Base-by-base conservation (phyloP, 2,797 vertebrate genomes). In the Molothrus aeneus region DNA sequence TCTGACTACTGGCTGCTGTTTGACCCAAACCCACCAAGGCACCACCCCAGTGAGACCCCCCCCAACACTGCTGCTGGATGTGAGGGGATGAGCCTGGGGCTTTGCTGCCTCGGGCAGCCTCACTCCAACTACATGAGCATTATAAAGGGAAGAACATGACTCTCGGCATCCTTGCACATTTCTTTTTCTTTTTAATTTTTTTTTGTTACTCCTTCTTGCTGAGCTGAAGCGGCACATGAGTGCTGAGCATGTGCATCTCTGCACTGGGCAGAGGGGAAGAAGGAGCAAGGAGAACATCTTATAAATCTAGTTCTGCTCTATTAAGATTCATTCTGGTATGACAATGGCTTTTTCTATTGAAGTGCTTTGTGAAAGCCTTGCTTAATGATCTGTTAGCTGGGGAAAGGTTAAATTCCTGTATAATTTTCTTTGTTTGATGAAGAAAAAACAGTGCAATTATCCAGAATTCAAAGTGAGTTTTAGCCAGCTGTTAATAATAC, bases 401-500 rank as follows among this genome's bases (percentile, higher is more conserved):
- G 86, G 88, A 96, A 94, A 97, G 88, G 95, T 96, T 96, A 95
- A 94, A 92, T 87, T 94, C 86, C 61, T 54, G 57, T 75, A 95
- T 89, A 91, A 86, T 94, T 89, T 93, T 91, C 84, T 92, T 80
- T 73, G 64, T 96, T 93, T 88, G 91, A 92, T 92, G 93, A 97
- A 96, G 90, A 93, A 96, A 93, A 94, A 96, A 86, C 63, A 69
- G 91, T 91, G 82, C 85, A 95, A 92, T 91, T 96, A 95, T 95
- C 88, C 57, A 56, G 88, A 87, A 95, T 92, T 92, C 81, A 80
- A 91, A 96, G 88, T 87, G 86, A 94, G 75, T 82, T 94, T 94
- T 91, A 96, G 78, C 96, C 96, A 96, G 91, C 96, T 95, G 95
- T 96, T 97, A 97, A 96, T 96, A 96, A 95, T 95, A 94, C 79